A percentile compares a stretch with the other conserved stretches of the same genome.
phyloP scores from a whole-genome alignment of 2,797 vertebrate species.

The Trichosurus vulpecula region DNA sequence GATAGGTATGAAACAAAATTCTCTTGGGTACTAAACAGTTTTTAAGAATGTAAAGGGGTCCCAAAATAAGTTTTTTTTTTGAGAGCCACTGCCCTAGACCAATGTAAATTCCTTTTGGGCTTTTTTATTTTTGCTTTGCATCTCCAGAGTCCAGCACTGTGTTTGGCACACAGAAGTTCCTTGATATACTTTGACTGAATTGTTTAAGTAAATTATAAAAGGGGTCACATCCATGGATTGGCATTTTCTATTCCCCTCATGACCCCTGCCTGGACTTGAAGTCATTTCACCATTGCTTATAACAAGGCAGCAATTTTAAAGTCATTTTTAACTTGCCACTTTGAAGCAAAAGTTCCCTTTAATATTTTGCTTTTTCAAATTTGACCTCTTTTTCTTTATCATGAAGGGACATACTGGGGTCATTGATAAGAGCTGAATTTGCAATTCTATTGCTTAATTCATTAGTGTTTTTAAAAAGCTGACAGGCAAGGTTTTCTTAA shows the following conservation, averaged over 20 bases:
- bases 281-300: neutral
- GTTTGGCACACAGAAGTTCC: neutral
- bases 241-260: constrained; percentile 34
- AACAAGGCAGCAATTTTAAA: neutral
- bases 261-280: neutral
- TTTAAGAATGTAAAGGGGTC: neutral
- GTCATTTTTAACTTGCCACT: neutral
- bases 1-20: neutral
- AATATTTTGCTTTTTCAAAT: constrained; percentile 10
- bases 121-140: neutral
- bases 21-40: neutral
- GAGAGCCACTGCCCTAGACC: neutral
- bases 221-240: neutral
- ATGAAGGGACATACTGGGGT: neutral
- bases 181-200: neutral
- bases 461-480: constrained; percentile 47
- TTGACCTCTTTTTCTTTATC: neutral
- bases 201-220: neutral
- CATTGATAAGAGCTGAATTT: neutral
- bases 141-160: neutral
- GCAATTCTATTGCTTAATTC: constrained; percentile 16
- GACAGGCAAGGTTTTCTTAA: neutral
- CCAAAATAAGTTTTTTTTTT: neutral
- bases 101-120: neutral
- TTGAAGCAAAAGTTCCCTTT: constrained; percentile 21